Evolutionary conservation across 2,797 vertebrate species (phyloP).

Genomic region (Protonibea diacanthus): DNA sequence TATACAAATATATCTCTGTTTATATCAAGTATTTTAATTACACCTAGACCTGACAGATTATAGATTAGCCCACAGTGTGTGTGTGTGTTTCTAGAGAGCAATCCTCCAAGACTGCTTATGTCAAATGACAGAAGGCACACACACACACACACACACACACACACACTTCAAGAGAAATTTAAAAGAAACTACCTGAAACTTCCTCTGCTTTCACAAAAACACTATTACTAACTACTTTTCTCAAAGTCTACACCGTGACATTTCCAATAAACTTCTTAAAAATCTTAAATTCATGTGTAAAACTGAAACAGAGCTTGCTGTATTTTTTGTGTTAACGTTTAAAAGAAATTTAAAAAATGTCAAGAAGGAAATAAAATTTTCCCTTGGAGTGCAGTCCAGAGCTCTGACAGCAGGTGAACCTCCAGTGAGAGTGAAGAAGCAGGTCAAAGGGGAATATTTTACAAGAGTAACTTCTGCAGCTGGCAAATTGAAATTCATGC

Average conservation of each 20-base stretch:
- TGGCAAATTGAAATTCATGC: background rate
- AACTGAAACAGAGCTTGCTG: rapidly evolving
- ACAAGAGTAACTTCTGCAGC: background rate
- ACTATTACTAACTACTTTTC: no score
- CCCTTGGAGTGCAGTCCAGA: background rate
- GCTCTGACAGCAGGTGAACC: slow-evolving; percentile 9
- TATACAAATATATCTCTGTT: background rate
- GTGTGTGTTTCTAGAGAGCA: slow-evolving; percentile 32
- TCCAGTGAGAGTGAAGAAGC: slow-evolving; percentile 26
- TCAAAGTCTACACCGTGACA: background rate
- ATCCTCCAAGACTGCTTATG: slow-evolving; percentile 16
- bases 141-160: slow-evolving; percentile 19
- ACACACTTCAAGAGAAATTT: slow-evolving; percentile 10
- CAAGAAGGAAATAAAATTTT: no score
- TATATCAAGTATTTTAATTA: slow-evolving; percentile 13
- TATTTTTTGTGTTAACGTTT: background rate
- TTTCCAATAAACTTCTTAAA: background rate
- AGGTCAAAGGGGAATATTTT: slow-evolving; percentile 37
- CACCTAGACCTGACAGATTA: slow-evolving; percentile 1
- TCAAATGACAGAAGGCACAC: slow-evolving; percentile 4
- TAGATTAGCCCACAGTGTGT: slow-evolving; percentile 25
- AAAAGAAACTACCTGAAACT: background rate
- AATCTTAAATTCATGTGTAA: no score
- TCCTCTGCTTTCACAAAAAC: background rate
- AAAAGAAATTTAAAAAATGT: background rate